Conservation (phyloP, 2,797 vertebrate genomes). For the Hyperoplus lanceolatus region DNA sequence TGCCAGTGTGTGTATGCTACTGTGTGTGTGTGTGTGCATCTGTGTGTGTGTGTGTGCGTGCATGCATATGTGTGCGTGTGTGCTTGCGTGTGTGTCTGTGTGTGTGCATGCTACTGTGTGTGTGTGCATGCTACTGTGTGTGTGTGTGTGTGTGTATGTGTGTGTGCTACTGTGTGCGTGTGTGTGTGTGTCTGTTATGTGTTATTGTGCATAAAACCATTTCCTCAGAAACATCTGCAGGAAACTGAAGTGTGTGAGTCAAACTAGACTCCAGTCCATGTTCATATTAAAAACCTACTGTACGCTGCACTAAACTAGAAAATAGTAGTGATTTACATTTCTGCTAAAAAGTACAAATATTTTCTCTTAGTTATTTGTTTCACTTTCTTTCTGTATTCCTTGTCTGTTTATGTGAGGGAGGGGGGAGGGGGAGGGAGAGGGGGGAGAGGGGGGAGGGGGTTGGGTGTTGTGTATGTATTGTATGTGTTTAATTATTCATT, state of each 20-base stretch:
- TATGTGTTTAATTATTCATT: no score
- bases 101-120: neutral
- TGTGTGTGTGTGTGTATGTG: neutral
- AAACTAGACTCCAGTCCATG: neutral
- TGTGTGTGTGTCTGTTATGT: neutral
- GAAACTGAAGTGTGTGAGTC: conserved; percentile 30
- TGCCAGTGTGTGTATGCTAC: neutral
- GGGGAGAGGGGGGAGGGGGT: no score
- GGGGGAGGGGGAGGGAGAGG: no score
- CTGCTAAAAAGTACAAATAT: no score
- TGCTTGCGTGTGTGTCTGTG: neutral
- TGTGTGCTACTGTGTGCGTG: no score
- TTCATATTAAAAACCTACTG: neutral
- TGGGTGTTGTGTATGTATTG: no score
- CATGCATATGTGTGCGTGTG: neutral
- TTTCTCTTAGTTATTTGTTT: no score
- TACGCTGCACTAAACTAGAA: no score
- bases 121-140: neutral
- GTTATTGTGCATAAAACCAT: neutral
- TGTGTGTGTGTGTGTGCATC: neutral
- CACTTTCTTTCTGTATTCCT: no score
- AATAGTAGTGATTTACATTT: no score
- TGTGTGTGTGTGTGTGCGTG: neutral
- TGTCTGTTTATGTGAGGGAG: no score
- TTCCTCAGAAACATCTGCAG: conserved; percentile 45